phyloP scores from a whole-genome alignment of 2,113 vertebrate genomes.

The Lophotis ruficrista region DNA sequence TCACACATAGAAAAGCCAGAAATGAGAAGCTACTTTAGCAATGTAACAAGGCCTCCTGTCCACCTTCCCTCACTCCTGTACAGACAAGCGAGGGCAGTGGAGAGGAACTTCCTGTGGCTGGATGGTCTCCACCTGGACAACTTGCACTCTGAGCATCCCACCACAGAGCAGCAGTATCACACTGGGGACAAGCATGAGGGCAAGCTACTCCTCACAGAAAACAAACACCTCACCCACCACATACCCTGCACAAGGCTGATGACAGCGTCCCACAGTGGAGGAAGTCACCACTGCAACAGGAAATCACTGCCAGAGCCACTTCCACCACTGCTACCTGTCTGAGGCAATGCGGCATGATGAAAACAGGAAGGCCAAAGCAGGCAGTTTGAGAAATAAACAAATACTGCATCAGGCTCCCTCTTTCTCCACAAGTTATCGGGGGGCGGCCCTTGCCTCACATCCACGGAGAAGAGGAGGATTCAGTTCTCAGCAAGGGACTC shows the following conservation, averaged over 20 bases:
- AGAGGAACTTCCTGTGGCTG: background rate
- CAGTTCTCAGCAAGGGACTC: background rate
- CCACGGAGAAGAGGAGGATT: background rate
- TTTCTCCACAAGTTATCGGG: background rate
- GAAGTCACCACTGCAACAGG: background rate
- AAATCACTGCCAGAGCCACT: background rate
- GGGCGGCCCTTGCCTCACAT: background rate
- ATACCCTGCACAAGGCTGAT: background rate
- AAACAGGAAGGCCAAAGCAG: constrained; percentile 5
- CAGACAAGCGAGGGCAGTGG: background rate
- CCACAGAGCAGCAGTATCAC: background rate
- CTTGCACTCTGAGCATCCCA: background rate
- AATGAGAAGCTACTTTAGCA: background rate
- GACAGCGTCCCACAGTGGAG: background rate
- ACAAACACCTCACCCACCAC: background rate
- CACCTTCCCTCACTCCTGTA: background rate
- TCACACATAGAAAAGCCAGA: background rate
- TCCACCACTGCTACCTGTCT: background rate
- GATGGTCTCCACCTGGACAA: background rate
- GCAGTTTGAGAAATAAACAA: background rate
- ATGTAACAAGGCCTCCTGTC: background rate
- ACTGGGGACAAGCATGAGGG: fast-evolving
- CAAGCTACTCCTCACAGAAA: background rate
- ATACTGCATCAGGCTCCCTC: background rate
- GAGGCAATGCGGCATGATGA: background rate